These are phyloP conservation scores for Eudorcas thomsonii DNA, from an alignment of 2,113 vertebrate genomes.

Conservation along the genomic window DNA sequence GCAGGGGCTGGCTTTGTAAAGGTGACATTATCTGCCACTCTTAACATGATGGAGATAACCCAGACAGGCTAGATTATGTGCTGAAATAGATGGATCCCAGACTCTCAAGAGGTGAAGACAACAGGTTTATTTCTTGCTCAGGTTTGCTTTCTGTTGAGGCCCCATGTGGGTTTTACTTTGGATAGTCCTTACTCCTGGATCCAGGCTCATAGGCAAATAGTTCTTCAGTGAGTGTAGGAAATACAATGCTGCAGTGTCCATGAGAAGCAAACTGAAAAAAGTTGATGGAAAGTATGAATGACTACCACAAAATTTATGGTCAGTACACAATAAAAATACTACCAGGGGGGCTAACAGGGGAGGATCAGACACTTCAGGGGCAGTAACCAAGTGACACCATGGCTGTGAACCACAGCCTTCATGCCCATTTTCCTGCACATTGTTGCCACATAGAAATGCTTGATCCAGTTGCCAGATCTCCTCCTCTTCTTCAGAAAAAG, in stretches of 20 bases:
- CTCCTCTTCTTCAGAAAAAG: not conserved
- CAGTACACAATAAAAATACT: not conserved
- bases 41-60: too few species aligned
- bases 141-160: not conserved
- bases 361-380: not conserved
- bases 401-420: not conserved
- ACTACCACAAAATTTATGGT: not conserved
- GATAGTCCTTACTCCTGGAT: not conserved
- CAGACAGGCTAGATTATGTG: not conserved
- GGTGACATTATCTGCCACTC: not conserved
- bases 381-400: too few species aligned
- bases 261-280: not conserved
- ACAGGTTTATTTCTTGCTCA: not conserved
- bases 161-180: not conserved
- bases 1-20: not conserved
- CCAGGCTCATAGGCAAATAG: not conserved
- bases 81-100: not conserved
- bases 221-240: not conserved
- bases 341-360: not conserved
- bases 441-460: not conserved
- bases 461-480: not conserved
- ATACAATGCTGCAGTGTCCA: not conserved
- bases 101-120: not conserved
- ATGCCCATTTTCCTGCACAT: not conserved
- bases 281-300: not conserved